These are phyloP conservation scores for Oriolus oriolus DNA, from an alignment of 2,113 vertebrate species.

Conservation along the genomic window DNA sequence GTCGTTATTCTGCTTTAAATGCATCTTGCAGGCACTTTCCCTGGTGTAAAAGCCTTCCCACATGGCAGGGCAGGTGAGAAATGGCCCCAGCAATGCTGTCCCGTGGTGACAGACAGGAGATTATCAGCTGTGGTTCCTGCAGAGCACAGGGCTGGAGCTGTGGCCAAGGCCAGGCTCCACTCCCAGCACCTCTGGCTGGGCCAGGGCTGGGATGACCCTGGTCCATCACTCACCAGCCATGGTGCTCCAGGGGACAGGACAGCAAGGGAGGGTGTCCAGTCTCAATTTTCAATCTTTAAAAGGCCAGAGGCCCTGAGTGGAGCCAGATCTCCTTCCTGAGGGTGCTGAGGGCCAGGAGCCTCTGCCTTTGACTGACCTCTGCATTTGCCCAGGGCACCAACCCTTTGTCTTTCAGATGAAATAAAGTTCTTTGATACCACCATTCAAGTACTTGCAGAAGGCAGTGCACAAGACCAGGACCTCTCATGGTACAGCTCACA, in stretches of 20 bases:
- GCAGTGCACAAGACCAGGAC: neutral
- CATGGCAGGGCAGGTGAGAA: neutral
- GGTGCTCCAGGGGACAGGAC: neutral
- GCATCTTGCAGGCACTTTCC: neutral
- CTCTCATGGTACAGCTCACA: neutral
- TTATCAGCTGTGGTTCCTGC: neutral
- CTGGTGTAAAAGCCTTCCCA: neutral
- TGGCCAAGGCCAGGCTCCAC: neutral
- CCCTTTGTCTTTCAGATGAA: neutral
- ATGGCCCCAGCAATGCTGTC: neutral
- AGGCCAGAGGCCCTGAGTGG: neutral
- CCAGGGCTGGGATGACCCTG: neutral
- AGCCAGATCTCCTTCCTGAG: neutral
- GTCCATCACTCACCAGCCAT: neutral
- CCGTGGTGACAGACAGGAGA: neutral
- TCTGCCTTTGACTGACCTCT: neutral
- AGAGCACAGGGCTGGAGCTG: neutral
- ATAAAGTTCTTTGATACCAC: neutral
- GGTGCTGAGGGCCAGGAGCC: neutral
- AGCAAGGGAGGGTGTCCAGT: neutral
- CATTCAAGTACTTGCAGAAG: neutral
- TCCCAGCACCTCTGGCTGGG: neutral
- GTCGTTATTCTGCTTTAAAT: neutral
- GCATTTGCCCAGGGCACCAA: neutral
- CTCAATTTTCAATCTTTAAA: neutral